Evolutionary conservation across 2,888 invertebrate species (phyloP), one percentile per base, ranked within the genome.

Genomic region (Chrysina gloriosa): DNA sequence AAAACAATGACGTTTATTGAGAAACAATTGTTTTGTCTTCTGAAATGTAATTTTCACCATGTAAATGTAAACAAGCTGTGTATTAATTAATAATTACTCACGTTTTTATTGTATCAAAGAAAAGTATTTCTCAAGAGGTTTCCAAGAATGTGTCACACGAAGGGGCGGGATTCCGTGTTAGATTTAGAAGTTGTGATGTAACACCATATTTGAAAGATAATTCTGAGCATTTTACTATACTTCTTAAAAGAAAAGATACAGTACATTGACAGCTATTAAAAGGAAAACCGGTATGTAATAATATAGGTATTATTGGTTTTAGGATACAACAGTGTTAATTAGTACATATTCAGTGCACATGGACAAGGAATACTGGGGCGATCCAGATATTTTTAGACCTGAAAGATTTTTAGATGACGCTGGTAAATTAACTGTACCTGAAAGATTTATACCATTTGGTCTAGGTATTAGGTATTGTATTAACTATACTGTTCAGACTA

Each of bases 361-460:
- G 79, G 87, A 90, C 75, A 79, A 84, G 23, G 75, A 83, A 0
- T 82, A 86, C 67, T 91, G 89, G 87, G 82, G 82, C 0, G 87
- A 91, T 73, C 90, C 91, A 0, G 81, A 88, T 23, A 79, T 75
- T 1, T 91, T 91, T 76, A 83, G 86, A 2, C 91, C 91, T 0
- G 89, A 90, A 76, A 83, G 91, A 70, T 90, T 90, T 76, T 76
- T 91, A 4, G 80, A 84, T 72, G 71, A 76, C 0, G 70, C 80
- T 25, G 82, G 82, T 42, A 77, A 78, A 61, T 66, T 83, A 11
- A 64, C 77, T 1, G 63, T 70, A 19, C 72, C 77, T 29, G 82
- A 84, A 19, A 73, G 79, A 58, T 69, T 83, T 7, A 74, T 82
- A 56, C 77, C 82, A 16, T 84, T 84, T 73, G 84, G 83, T 66